Conservation (phyloP, 2,888 invertebrate genomes). For the Euplexia lucipara region DNA sequence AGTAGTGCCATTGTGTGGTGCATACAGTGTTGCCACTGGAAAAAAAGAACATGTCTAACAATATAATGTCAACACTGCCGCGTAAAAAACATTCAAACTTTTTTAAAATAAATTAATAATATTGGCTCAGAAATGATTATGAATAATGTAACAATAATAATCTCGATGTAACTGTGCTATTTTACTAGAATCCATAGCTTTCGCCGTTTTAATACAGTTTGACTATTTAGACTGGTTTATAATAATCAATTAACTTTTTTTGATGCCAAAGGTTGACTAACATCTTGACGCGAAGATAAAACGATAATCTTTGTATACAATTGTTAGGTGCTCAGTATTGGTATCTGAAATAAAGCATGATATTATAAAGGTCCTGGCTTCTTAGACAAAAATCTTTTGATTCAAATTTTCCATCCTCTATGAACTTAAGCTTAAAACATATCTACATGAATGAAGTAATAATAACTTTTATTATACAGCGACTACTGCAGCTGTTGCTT, state of each 20-base stretch:
- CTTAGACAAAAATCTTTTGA: conserved; percentile 6
- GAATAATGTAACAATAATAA: conserved; percentile 12
- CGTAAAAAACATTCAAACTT: conserved; percentile 41
- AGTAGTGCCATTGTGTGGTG: conserved; percentile 84
- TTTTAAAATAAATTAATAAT: conserved; percentile 20
- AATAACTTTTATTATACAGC: background rate
- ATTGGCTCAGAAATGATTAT: conserved; percentile 7
- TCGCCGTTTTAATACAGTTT: conserved; percentile 24
- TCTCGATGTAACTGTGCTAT: conserved; percentile 25
- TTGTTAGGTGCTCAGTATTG: conserved; percentile 54
- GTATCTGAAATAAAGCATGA: conserved; percentile 20
- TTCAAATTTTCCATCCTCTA: background rate
- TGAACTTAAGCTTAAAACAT: conserved; percentile 1
- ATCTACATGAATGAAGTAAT: background rate
- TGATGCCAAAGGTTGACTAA: conserved; percentile 69
- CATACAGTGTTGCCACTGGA: conserved; percentile 74
- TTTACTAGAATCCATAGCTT: conserved; percentile 44
- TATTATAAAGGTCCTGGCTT: conserved; percentile 28
- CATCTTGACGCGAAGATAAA: conserved; percentile 45
- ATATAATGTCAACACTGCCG: conserved; percentile 63
- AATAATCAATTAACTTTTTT: conserved; percentile 53
- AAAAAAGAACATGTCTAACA: conserved; percentile 61
- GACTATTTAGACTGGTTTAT: conserved; percentile 48
- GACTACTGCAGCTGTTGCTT: no score
- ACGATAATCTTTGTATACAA: conserved; percentile 40